Evolutionary conservation across 1,140 invertebrate species (phyloP).

Genomic region (Drosophila kurseongensis): DNA sequence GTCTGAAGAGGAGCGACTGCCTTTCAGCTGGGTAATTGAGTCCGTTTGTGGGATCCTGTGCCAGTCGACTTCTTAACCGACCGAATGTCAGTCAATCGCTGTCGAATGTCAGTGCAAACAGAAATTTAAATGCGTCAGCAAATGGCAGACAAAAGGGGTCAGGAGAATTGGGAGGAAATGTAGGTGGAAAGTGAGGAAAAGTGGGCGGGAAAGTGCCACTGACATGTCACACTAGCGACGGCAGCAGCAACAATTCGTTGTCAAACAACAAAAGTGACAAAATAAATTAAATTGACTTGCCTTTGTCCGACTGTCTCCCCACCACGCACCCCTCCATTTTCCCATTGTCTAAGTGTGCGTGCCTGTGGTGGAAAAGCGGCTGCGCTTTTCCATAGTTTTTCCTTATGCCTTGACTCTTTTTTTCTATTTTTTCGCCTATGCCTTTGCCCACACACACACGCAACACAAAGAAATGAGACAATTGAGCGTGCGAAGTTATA

Average conservation of each 20-base stretch:
- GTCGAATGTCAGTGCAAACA: conserved; percentile 59
- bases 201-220: conserved; percentile 13
- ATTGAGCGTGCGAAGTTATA: conserved; percentile 47
- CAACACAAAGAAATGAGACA: conserved; percentile 65
- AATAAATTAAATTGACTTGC: conserved; percentile 80
- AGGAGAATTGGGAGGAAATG: background rate
- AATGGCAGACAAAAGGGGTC: conserved; percentile 54
- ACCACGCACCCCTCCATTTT: background rate
- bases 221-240: conserved; percentile 36
- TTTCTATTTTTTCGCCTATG: conserved; percentile 7
- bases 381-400: conserved; percentile 67
- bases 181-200: background rate
- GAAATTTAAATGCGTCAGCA: conserved; percentile 81
- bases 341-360: conserved; percentile 39
- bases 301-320: conserved; percentile 22
- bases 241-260: conserved; percentile 56
- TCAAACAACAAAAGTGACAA: conserved; percentile 78
- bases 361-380: conserved; percentile 44
- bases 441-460: conserved; percentile 12
- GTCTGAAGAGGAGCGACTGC: background rate
- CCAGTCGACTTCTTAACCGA: conserved; percentile 28
- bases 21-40: conserved; percentile 32
- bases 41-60: conserved; percentile 21
- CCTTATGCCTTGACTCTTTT: conserved; percentile 16
- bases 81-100: conserved; percentile 55